Percentiles rank a stretch among this genome's conserved stretches.
Conservation (phyloP, 2,113 vertebrate genomes). For the Aegotheles bennettii region DNA sequence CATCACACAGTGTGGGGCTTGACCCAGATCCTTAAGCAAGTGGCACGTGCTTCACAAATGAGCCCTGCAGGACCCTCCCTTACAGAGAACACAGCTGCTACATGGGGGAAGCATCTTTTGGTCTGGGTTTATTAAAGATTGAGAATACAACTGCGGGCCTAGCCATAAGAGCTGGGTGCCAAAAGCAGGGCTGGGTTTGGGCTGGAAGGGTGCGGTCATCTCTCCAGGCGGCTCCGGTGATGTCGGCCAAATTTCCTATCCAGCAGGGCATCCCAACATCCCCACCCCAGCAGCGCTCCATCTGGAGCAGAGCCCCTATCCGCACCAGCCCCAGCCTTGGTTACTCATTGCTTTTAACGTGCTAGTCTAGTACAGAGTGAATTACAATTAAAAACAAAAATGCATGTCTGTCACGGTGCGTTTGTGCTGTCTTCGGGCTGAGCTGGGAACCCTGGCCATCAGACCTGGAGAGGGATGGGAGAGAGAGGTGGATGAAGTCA, state of each 20-base stretch:
- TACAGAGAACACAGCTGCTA: neutral
- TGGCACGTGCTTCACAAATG: rapidly evolving
- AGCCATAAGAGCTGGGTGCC: neutral
- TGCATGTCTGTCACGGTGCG: neutral
- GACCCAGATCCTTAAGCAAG: neutral
- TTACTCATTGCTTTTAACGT: slow-evolving; percentile 16
- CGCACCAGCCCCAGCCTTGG: neutral
- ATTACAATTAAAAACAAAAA: neutral
- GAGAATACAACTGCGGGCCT: neutral
- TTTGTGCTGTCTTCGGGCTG: neutral
- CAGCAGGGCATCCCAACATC: neutral
- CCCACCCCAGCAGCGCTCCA: neutral
- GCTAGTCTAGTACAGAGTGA: slow-evolving; percentile 41
- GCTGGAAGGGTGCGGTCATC: neutral
- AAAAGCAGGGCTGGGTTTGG: slow-evolving; percentile 27
- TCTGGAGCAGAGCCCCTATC: neutral
- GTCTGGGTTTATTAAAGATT: slow-evolving; percentile 39
- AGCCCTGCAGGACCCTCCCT: rapidly evolving
- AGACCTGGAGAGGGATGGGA: slow-evolving; percentile 34
- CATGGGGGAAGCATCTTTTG: neutral
- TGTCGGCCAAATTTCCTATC: neutral
- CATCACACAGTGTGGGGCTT: rapidly evolving
- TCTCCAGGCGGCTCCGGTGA: neutral
- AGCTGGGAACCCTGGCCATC: neutral
- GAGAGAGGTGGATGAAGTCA: neutral